Evolutionary conservation across 2,113 vertebrate species (phyloP).

Genomic region (Taurulus bubalis): DNA sequence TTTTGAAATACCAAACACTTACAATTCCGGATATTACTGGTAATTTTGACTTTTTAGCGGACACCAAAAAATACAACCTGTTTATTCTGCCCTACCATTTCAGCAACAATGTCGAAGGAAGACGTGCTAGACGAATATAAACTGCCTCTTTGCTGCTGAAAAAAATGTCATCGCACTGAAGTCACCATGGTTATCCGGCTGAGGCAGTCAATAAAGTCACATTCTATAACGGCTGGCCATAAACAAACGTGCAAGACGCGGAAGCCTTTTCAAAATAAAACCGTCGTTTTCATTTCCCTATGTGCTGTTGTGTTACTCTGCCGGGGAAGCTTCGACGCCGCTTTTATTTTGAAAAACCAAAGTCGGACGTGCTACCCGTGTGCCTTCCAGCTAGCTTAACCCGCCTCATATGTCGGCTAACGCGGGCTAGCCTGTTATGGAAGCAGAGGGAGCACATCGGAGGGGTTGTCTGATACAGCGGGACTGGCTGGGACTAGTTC

Average conservation of each 20-base stretch:
- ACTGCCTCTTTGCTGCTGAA: not conserved
- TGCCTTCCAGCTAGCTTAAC: not conserved
- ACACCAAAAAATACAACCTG: not conserved
- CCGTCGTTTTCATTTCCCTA: not conserved
- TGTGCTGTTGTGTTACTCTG: not conserved
- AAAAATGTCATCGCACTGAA: not conserved
- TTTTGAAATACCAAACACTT: constrained; percentile 18
- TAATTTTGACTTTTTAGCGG: too few relatives aligned
- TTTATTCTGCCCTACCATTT: not conserved
- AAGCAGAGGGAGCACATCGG: constrained; percentile 24
- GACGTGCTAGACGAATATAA: not conserved
- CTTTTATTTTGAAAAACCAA: constrained; percentile 49
- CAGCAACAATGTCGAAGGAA: not conserved
- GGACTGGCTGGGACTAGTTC: constrained; percentile 56
- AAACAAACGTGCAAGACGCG: not conserved
- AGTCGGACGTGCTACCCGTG: not conserved
- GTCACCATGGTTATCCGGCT: not conserved
- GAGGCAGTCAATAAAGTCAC: not conserved
- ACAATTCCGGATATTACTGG: not conserved
- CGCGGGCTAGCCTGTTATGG: constrained; percentile 60
- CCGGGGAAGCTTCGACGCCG: fast-evolving
- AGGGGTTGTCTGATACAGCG: constrained; percentile 29
- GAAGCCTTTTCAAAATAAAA: constrained; percentile 25
- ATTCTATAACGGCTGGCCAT: not conserved
- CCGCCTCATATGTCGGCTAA: constrained; percentile 8